phyloP scores from a whole-genome alignment of 2,113 vertebrate species.

The Poeciliopsis retropinna region DNA sequence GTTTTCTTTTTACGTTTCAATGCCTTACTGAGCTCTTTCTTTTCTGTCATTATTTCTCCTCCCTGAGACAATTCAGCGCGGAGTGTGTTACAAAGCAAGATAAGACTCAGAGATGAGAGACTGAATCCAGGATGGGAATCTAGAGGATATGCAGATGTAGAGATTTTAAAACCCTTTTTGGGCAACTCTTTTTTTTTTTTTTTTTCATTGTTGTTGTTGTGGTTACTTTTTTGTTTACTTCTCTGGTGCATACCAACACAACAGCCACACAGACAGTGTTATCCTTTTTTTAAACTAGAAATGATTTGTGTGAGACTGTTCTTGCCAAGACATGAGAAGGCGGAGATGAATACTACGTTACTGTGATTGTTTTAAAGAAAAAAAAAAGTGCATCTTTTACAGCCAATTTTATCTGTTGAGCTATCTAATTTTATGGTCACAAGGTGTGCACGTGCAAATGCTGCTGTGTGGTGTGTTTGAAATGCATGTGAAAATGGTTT shows the following conservation, averaged over 20 bases:
- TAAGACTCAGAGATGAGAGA: constrained; percentile 67
- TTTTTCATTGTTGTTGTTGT: constrained; percentile 45
- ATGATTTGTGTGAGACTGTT: constrained; percentile 74
- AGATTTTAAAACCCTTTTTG: constrained; percentile 66
- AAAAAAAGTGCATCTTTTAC: constrained; percentile 84
- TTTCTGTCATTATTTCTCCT: constrained; percentile 73
- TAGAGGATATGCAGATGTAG: constrained; percentile 65
- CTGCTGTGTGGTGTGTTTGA: constrained; percentile 70
- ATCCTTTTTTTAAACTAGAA: constrained; percentile 61
- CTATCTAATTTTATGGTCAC: constrained; percentile 77
- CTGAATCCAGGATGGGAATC: constrained; percentile 63
- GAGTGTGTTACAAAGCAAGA: constrained; percentile 56
- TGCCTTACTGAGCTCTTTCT: constrained; percentile 82
- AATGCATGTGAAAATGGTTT: constrained; percentile 60
- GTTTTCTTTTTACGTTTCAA: constrained; percentile 76
- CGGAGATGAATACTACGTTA: constrained; percentile 79
- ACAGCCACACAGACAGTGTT: constrained; percentile 59
- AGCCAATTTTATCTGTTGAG: constrained; percentile 78
- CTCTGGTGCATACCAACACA: constrained; percentile 70
- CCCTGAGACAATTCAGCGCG: constrained; percentile 69
- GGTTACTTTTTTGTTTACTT: constrained; percentile 31
- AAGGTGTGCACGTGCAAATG: constrained; percentile 73
- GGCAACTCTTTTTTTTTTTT: constrained; percentile 32
- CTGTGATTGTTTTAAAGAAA: constrained; percentile 84
- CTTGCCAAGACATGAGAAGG: constrained; percentile 64